Conservation (phyloP, 2,888 invertebrate genomes). For the Ophion costatus region DNA sequence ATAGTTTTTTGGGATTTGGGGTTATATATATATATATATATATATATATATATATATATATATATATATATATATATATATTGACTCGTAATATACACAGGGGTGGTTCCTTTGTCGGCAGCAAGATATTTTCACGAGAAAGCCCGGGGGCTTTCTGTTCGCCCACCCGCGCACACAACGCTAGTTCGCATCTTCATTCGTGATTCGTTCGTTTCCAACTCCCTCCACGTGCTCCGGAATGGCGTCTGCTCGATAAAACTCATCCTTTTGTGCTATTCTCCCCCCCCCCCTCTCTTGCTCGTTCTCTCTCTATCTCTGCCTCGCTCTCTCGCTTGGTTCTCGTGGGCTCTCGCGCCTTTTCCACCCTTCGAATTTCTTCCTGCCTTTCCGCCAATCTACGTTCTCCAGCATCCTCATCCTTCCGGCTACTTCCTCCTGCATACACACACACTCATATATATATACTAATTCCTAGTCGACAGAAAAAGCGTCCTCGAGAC, state of each 20-base stretch:
- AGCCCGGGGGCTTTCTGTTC: slow-evolving; percentile 54
- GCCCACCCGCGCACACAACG: slow-evolving; percentile 54
- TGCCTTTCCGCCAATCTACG: slow-evolving; percentile 57
- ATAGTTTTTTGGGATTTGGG: slow-evolving; percentile 18
- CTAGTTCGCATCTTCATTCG: slow-evolving; percentile 71
- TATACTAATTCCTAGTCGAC: slow-evolving; percentile 34
- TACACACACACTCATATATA: not conserved
- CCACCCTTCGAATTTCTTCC: slow-evolving; percentile 35
- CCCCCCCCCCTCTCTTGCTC: slow-evolving; percentile 44
- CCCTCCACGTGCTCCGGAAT: slow-evolving; percentile 66
- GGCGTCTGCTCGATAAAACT: slow-evolving; percentile 70
- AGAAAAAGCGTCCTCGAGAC: slow-evolving; percentile 32
- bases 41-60: too few relatives aligned
- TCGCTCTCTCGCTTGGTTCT: not conserved
- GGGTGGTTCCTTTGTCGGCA: slow-evolving; percentile 63
- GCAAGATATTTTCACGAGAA: slow-evolving; percentile 47
- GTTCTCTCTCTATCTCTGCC: slow-evolving; percentile 41
- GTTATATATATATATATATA: not conserved
- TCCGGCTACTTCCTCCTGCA: slow-evolving; percentile 12
- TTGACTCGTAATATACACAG: slow-evolving; percentile 38
- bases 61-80: not conserved
- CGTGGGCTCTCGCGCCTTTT: slow-evolving; percentile 34
- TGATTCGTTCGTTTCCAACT: slow-evolving; percentile 72
- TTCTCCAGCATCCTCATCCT: slow-evolving; percentile 50
- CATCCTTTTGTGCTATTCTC: slow-evolving; percentile 54